Percentiles rank a stretch among this genome's conserved stretches.
Conservation (phyloP, 2,797 vertebrate genomes). For the Acipenser ruthenus region DNA sequence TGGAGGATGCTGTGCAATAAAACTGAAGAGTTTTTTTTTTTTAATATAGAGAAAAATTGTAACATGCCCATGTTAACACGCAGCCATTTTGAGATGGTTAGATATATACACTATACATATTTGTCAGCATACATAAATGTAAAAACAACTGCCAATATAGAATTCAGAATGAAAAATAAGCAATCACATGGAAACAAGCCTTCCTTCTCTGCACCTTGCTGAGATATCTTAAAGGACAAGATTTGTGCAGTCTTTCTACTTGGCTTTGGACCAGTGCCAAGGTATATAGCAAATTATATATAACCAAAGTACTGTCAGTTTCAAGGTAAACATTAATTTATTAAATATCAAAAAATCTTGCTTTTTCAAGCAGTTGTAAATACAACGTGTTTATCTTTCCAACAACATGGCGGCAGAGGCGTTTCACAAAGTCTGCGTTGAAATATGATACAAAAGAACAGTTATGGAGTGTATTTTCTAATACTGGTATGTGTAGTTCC, state of each 20-base stretch:
- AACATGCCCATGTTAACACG: too few species aligned
- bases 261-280: slow-evolving; percentile 18
- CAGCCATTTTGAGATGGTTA: slow-evolving; percentile 6
- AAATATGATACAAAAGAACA: background rate
- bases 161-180: background rate
- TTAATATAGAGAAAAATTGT: too few species aligned
- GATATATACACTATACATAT: background rate
- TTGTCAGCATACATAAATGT: background rate
- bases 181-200: background rate
- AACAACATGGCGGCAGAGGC: slow-evolving; percentile 37
- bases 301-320: slow-evolving; percentile 27
- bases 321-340: slow-evolving; percentile 46
- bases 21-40: background rate
- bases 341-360: slow-evolving; percentile 40
- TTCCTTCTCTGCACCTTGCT: background rate
- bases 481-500: too few species aligned
- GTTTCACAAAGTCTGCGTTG: slow-evolving; percentile 25
- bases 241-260: slow-evolving; percentile 14
- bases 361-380: slow-evolving; percentile 48
- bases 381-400: slow-evolving; percentile 52
- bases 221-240: slow-evolving; percentile 6
- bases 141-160: slow-evolving; percentile 9
- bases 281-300: slow-evolving; percentile 26
- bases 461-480: too few species aligned
- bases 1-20: background rate